Conservation (phyloP, 2,888 invertebrate species). For the Archaeoteleia sp. region DNA sequence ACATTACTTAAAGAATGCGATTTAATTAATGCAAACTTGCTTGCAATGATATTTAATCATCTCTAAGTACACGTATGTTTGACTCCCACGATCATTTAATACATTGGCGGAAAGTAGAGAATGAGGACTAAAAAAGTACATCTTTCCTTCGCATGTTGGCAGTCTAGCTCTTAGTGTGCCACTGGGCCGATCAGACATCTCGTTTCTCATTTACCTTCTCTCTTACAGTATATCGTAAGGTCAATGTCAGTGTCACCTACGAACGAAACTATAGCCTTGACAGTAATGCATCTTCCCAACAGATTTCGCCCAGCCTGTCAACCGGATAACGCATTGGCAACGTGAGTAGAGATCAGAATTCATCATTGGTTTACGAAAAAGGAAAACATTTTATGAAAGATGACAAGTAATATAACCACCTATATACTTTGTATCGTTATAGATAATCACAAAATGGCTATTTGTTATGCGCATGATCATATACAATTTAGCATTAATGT, state of each 20-base stretch:
- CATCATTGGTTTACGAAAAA: too few species aligned
- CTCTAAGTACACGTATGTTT: slow-evolving; percentile 30
- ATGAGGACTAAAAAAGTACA: slow-evolving; percentile 69
- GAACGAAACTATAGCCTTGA: slow-evolving; percentile 49
- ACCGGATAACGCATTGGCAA: slow-evolving; percentile 26
- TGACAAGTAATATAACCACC: too few species aligned
- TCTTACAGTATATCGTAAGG: slow-evolving; percentile 43
- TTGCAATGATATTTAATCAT: slow-evolving; percentile 38
- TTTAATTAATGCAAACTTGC: too few species aligned
- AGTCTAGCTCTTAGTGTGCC: slow-evolving; percentile 69
- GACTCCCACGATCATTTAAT: slow-evolving; percentile 58
- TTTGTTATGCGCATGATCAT: too few species aligned
- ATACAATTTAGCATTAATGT: too few species aligned
- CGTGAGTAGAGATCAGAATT: slow-evolving; percentile 25
- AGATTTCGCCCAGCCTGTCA: slow-evolving; percentile 17
- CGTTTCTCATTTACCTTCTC: slow-evolving; percentile 58
- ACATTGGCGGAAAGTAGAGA: slow-evolving; percentile 67
- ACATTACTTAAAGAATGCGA: too few species aligned
- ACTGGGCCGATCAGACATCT: slow-evolving; percentile 71
- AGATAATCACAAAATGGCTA: too few species aligned
- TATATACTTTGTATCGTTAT: too few species aligned
- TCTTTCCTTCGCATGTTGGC: slow-evolving; percentile 56
- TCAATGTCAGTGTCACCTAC: slow-evolving; percentile 40
- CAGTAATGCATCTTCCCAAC: slow-evolving; percentile 38
- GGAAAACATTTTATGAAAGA: too few species aligned